These are phyloP conservation scores for Eristalis arbustorum DNA, from an alignment of 2,888 invertebrate genomes.

Conservation along the genomic window DNA sequence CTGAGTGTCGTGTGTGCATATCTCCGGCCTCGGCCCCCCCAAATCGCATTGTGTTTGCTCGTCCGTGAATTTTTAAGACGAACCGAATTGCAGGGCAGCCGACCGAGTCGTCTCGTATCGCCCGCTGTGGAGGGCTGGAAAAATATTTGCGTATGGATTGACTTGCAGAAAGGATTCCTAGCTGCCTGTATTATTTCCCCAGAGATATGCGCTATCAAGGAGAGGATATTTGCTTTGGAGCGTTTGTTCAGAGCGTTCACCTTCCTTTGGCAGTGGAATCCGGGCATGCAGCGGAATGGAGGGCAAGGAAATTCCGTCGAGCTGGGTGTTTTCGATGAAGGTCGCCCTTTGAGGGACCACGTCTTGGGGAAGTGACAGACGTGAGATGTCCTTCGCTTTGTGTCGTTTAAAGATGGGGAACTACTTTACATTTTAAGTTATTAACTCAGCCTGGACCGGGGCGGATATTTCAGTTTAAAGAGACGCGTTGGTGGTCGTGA, in stretches of 20 bases:
- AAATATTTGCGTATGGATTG: conserved; percentile 22
- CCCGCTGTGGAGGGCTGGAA: not conserved
- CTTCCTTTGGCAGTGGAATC: not conserved
- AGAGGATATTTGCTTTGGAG: conserved; percentile 49
- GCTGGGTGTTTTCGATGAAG: not conserved
- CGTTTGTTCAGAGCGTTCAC: not conserved
- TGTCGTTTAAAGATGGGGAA: no score
- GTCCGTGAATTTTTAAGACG: conserved; percentile 46
- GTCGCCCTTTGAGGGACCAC: not conserved
- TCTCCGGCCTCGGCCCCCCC: conserved; percentile 33
- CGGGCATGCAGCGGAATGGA: not conserved
- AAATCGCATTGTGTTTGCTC: conserved; percentile 54
- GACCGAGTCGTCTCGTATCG: conserved; percentile 17
- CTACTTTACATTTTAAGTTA: no score
- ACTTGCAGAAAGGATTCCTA: conserved; percentile 48
- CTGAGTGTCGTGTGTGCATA: not conserved
- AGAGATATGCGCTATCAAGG: conserved; percentile 50
- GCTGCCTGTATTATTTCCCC: conserved; percentile 62
- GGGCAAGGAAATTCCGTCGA: not conserved
- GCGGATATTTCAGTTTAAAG: no score
- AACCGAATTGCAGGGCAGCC: conserved; percentile 1
- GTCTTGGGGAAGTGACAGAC: no score
- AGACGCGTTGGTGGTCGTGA: no score
- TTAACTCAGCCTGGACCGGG: no score
- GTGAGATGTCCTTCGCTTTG: no score